Percentiles rank a stretch among this genome's conserved stretches.
These are phyloP conservation scores for Pristionchus exspectatus DNA, from an alignment of 2,888 invertebrate species.

Conservation along the genomic window DNA sequence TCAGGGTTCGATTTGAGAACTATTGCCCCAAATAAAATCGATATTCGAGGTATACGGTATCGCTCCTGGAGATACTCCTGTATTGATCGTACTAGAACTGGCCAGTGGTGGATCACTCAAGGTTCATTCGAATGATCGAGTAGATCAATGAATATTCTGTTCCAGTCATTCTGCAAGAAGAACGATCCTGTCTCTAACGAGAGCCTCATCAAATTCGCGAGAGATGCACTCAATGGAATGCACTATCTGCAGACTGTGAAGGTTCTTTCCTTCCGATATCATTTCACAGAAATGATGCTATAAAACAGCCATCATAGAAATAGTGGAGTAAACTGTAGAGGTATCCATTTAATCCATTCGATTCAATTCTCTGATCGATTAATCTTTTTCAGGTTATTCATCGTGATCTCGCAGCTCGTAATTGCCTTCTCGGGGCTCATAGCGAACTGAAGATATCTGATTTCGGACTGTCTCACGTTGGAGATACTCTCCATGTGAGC, in stretches of 20 bases:
- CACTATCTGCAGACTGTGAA: conserved; percentile 33
- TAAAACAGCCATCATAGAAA: too few relatives aligned
- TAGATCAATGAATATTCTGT: not conserved
- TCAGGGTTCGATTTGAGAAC: not conserved
- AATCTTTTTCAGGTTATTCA: not conserved
- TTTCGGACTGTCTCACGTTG: conserved; percentile 32
- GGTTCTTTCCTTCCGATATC: not conserved
- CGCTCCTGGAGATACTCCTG: conserved; percentile 3
- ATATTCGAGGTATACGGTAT: conserved; percentile 45
- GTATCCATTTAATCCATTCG: too few relatives aligned
- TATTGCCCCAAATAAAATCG: not conserved
- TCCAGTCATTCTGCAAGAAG: conserved; percentile 49
- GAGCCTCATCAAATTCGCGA: conserved; percentile 24
- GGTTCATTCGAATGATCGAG: not conserved
- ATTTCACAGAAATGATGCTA: too few relatives aligned
- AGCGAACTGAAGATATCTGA: conserved; percentile 44
- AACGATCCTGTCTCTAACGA: conserved; percentile 21
- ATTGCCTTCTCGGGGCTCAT: conserved; percentile 27
- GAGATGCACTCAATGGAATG: conserved; percentile 37
- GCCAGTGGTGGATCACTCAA: conserved; percentile 46
- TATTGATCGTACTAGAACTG: conserved; percentile 45
- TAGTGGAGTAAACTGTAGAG: too few relatives aligned
- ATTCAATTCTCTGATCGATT: not conserved
- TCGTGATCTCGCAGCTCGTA: conserved; percentile 48
- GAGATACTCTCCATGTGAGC: not conserved